Evolutionary conservation across 1,140 invertebrate genomes (phyloP), one percentile per base, ranked within the genome.

Genomic region (Drosophila funebris): DNA sequence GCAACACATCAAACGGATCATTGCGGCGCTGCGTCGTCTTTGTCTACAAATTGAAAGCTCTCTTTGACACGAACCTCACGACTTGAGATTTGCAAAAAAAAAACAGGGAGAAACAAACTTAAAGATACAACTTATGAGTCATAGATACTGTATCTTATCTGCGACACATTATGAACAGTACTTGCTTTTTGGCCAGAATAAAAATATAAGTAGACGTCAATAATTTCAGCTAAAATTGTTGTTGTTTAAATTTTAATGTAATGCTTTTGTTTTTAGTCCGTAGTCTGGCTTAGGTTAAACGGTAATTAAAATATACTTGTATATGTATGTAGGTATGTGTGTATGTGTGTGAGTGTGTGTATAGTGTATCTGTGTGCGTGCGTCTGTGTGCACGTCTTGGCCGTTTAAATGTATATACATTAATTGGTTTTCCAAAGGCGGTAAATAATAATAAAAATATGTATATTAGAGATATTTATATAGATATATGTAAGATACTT

Each of bases 261-360:
- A 68, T 76, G 64, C 20, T 66, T 41, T 31, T 31, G 24, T 36
- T 73, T 70, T 57, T 83, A 71, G 72, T 60, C 27, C 50, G 67
- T 70, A 37, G 76, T 62, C 70, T 78, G 78, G 75, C 83, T 87
- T 88, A 87, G 82, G 67, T 88, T 87, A 88, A 63, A 60, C 50
- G 60, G 60, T 82, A 87, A 75, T 85, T 85, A 82, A 85, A 76
- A 87, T 78, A 87, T 78, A 71, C 7, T 20, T 44, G 11, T 44
- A 8, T 66, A 11, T 41, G 7, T 58, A 8, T 58, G 11, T 44
- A n/a, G 22, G 7, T 54, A 27, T 63, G 6, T 50, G 31, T 61
- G 14, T 44, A 14, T 39, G 37, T 60, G 44, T 69, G 18, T 67
- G 18, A 72, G 39, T 73, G 58, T 67, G 24, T 31, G 11, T 57